Evolutionary conservation across 2,797 vertebrate species (phyloP).

Genomic region (Microctenopoma stevenorrisi): DNA sequence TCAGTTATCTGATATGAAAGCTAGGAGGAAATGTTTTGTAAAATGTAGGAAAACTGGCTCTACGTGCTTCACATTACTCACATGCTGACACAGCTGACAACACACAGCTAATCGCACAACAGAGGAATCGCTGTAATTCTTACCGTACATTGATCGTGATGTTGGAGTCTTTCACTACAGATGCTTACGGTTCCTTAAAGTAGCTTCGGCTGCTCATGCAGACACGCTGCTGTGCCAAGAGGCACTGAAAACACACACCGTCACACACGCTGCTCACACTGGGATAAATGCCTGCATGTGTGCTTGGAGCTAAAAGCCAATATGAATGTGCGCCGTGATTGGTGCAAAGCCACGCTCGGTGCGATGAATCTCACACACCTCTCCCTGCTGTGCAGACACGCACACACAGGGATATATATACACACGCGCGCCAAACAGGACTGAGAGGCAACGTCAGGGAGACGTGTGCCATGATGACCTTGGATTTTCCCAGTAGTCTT

Average conservation of each 20-base stretch:
- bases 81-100: conserved; percentile 30
- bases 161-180: conserved; percentile 62
- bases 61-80: conserved; percentile 46
- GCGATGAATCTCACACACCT: conserved; percentile 64
- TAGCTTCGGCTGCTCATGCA: conserved; percentile 67
- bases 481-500: conserved; percentile 78
- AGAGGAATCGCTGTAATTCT: conserved; percentile 58
- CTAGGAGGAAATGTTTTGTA: conserved; percentile 39
- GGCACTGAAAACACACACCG: conserved; percentile 46
- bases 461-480: conserved; percentile 81
- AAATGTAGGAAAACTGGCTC: conserved; percentile 75
- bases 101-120: conserved; percentile 15
- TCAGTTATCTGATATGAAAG: conserved; percentile 23
- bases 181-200: conserved; percentile 66
- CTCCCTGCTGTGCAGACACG: conserved; percentile 39
- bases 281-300: conserved; percentile 75
- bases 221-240: conserved; percentile 60
- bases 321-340: conserved; percentile 71
- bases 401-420: conserved; percentile 22
- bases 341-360: conserved; percentile 72
- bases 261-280: conserved; percentile 41
- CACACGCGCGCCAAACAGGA: conserved; percentile 33
- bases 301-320: conserved; percentile 67
- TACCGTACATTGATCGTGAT: conserved; percentile 86
- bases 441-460: conserved; percentile 63